A percentile compares a stretch with the other conserved stretches of the same genome.
Evolutionary conservation across 37 sponge, comb jelly and placozoan species (phyloP).

Genomic region (Halisarca cf. caerulea): DNA sequence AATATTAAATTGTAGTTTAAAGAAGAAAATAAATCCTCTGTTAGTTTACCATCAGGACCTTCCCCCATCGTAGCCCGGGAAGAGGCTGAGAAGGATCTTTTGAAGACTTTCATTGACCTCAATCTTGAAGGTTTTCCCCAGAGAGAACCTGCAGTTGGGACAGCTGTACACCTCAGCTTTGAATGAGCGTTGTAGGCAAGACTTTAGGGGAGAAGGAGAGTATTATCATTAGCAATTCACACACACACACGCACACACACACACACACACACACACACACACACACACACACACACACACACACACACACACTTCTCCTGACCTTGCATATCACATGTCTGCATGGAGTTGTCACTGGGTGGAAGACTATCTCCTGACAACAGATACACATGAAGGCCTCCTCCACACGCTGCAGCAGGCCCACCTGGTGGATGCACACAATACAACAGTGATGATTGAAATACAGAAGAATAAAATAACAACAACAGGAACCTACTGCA

Average conservation of each 20-base stretch:
- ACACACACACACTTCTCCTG: not conserved
- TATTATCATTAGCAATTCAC: too few species aligned
- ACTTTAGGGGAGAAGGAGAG: too few species aligned
- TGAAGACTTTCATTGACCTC: constrained; percentile 60
- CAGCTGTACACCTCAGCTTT: constrained; percentile 79
- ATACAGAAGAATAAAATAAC: not conserved
- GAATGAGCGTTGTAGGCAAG: constrained; percentile 76
- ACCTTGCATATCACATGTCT: constrained; percentile 84
- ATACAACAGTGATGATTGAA: not conserved
- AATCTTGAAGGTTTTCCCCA: constrained; percentile 55
- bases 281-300: too few species aligned
- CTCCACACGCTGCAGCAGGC: constrained; percentile 56
- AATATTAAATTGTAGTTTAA: too few species aligned
- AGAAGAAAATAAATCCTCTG: too few species aligned
- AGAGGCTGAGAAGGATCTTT: constrained; percentile 55
- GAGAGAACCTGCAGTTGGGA: constrained; percentile 68
- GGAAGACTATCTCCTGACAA: constrained; percentile 84
- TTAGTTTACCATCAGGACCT: constrained; percentile 25
- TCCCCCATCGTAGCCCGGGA: constrained; percentile 86
- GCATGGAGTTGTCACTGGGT: constrained; percentile 83
- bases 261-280: too few species aligned
- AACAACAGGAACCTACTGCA: not conserved
- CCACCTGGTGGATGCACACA: constrained; percentile 37
- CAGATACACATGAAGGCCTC: constrained; percentile 84
- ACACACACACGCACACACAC: too few species aligned